Evolutionary conservation across 2,113 vertebrate species (phyloP).

Genomic region (Alethe castanea): DNA sequence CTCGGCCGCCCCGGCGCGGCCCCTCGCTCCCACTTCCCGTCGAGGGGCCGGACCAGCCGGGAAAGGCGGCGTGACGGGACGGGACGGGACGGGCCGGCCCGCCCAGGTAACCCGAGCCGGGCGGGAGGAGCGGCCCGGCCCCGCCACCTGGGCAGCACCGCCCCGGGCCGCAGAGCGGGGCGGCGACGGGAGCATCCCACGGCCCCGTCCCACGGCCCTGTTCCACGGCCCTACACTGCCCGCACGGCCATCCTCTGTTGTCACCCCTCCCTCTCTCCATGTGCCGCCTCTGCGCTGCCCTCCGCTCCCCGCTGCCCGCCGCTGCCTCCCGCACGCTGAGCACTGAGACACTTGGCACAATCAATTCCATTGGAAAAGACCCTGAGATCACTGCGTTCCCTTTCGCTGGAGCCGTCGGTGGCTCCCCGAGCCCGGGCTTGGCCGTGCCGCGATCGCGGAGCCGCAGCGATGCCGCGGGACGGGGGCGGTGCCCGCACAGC

Average conservation of each 20-base stretch:
- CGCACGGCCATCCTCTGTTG: accelerated
- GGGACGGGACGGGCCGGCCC: background rate
- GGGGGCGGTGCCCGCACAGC: background rate
- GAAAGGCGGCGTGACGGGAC: background rate
- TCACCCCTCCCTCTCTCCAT: background rate
- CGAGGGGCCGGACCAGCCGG: slow-evolving; percentile 20
- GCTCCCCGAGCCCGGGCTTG: background rate
- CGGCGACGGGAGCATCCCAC: background rate
- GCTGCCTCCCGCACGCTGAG: background rate
- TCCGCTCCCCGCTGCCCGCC: background rate
- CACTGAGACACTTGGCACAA: background rate
- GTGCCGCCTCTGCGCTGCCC: background rate
- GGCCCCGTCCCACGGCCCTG: accelerated
- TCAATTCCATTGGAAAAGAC: background rate
- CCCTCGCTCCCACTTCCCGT: background rate
- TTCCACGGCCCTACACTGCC: accelerated
- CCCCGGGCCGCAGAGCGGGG: background rate
- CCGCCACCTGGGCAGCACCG: background rate
- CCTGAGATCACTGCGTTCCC: background rate
- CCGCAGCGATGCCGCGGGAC: background rate
- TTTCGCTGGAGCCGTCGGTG: background rate
- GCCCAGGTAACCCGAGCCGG: slow-evolving; percentile 36
- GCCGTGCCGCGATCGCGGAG: background rate
- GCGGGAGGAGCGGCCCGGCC: background rate
- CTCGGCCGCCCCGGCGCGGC: background rate